Evolutionary conservation across 2,888 invertebrate species (phyloP).

Genomic region (Belgica antarctica): DNA sequence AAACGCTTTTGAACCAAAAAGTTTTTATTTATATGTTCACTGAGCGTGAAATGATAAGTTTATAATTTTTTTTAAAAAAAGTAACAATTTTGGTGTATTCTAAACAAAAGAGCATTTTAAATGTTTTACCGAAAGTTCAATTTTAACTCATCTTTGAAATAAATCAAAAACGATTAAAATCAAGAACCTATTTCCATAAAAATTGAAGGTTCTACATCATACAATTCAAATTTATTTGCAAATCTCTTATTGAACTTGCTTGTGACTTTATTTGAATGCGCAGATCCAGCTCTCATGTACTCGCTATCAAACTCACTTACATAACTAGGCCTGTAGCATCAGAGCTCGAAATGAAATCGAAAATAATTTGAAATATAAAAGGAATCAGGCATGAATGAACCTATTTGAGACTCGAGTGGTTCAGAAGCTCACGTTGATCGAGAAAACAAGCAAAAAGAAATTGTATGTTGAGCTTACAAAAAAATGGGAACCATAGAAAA

Average conservation of each 20-base stretch:
- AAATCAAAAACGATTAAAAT: background rate
- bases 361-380: conserved; percentile 23
- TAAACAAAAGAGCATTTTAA: background rate
- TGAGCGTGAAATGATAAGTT: background rate
- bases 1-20: background rate
- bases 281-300: background rate
- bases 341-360: conserved; percentile 11
- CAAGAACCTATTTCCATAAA: background rate
- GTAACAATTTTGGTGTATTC: too few relatives aligned
- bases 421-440: background rate
- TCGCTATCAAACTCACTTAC: background rate
- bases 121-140: background rate
- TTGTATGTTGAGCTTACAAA: background rate
- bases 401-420: background rate
- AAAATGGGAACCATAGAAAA: background rate
- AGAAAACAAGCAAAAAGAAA: conserved; percentile 17
- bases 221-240: background rate
- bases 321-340: background rate
- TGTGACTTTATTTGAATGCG: conserved; percentile 33
- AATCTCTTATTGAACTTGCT: conserved; percentile 1
- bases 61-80: background rate
- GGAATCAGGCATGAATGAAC: conserved; percentile 43
- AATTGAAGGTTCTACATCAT: background rate
- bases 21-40: background rate
- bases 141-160: too few relatives aligned